Conservation (phyloP, 1,140 invertebrate species). For the Penaeus japonicus region DNA sequence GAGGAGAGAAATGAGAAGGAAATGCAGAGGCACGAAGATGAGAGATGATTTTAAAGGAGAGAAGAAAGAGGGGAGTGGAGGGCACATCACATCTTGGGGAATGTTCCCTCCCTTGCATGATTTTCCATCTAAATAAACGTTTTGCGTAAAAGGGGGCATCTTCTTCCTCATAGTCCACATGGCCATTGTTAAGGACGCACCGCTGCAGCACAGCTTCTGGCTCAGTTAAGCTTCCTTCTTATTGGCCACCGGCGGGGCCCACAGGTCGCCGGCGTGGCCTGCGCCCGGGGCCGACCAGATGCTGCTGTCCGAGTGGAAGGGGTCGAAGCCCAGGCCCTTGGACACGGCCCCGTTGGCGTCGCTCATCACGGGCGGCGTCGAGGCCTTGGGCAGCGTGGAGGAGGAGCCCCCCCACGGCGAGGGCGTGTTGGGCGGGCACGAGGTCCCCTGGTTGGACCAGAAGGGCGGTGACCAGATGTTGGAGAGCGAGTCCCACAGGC, state of each 20-base stretch:
- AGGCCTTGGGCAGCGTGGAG: not conserved
- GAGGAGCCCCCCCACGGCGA: not conserved
- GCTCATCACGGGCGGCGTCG: not conserved
- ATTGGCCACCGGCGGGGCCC: constrained; percentile 15
- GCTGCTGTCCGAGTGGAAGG: constrained; percentile 33
- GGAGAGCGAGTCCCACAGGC: constrained; percentile 33
- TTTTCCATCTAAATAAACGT: not conserved
- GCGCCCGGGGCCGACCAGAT: constrained; percentile 36
- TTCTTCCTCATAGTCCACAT: not conserved
- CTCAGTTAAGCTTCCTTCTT: constrained; percentile 41
- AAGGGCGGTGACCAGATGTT: constrained; percentile 45
- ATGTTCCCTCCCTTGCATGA: too few species aligned
- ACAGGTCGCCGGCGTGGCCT: constrained; percentile 37
- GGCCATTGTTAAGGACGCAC: not conserved
- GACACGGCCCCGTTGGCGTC: constrained; percentile 45
- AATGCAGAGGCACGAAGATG: too few species aligned
- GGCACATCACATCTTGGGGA: too few species aligned
- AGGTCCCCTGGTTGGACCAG: constrained; percentile 23
- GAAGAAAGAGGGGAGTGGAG: too few species aligned
- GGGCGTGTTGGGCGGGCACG: not conserved
- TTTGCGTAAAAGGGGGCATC: not conserved
- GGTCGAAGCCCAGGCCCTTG: constrained; percentile 45
- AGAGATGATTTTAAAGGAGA: too few species aligned
- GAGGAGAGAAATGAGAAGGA: too few species aligned
- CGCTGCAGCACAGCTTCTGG: not conserved